Percentiles rank a stretch among this genome's conserved stretches.
Conservation (phyloP, 2,797 vertebrate genomes). For the Centropyge bicolor region DNA sequence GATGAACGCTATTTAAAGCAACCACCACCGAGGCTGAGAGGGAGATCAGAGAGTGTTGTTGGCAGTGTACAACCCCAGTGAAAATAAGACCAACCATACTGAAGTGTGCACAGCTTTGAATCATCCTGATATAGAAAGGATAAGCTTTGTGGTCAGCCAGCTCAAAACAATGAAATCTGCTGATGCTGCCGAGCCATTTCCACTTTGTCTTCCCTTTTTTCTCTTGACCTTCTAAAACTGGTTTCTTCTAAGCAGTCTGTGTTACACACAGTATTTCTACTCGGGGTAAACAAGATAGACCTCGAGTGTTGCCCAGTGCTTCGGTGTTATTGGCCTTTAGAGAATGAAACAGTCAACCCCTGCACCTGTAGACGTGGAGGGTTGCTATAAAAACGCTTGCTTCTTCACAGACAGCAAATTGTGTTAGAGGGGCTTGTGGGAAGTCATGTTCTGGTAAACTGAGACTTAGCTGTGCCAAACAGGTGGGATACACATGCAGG, state of each 20-base stretch:
- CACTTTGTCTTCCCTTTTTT: constrained; percentile 34
- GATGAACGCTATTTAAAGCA: constrained; percentile 64
- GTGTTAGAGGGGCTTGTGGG: not conserved
- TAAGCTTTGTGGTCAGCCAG: constrained; percentile 19
- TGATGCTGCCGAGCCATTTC: constrained; percentile 22
- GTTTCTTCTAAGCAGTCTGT: constrained; percentile 7
- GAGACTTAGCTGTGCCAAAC: constrained; percentile 26
- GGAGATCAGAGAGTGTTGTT: constrained; percentile 46
- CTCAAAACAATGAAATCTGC: constrained; percentile 48
- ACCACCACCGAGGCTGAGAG: constrained; percentile 6
- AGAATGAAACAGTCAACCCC: constrained; percentile 3
- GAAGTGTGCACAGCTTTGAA: constrained; percentile 4
- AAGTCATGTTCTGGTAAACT: constrained; percentile 28
- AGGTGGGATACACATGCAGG: constrained; percentile 31
- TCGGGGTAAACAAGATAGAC: constrained; percentile 33
- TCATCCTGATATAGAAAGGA: constrained; percentile 31
- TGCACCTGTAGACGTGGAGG: not conserved
- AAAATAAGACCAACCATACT: constrained; percentile 18
- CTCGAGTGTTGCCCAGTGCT: constrained; percentile 6
- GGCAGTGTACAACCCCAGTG: constrained; percentile 8
- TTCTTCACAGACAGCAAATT: not conserved
- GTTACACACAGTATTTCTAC: constrained; percentile 4
- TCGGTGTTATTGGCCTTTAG: constrained; percentile 7
- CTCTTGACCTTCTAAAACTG: constrained; percentile 31
- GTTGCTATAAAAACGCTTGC: not conserved